A percentile compares a stretch with the other conserved stretches of the same genome.
These are phyloP conservation scores for Chlorodrepanis virens DNA, from an alignment of 2,113 vertebrate genomes.

Conservation along the genomic window DNA sequence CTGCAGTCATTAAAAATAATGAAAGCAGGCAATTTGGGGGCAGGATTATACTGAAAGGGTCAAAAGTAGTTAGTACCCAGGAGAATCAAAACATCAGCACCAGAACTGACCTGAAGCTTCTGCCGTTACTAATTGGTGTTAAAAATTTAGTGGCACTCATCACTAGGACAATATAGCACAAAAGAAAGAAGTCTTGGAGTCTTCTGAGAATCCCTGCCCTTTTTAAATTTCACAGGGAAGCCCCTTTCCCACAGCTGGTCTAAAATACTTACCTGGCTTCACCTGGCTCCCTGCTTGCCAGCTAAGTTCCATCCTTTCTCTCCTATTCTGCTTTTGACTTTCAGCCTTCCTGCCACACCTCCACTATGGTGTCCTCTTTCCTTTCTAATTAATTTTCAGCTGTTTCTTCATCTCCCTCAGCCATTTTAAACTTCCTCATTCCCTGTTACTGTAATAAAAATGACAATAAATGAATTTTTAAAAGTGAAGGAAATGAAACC, in stretches of 20 bases:
- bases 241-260: neutral
- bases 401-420: neutral
- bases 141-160: neutral
- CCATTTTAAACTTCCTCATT: neutral
- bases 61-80: neutral
- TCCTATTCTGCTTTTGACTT: neutral
- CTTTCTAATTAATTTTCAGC: neutral
- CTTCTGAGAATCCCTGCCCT: neutral
- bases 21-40: neutral
- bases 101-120: neutral
- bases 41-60: neutral
- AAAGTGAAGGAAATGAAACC: neutral
- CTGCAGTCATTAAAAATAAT: slow-evolving; percentile 17
- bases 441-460: neutral
- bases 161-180: neutral
- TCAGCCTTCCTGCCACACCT: neutral
- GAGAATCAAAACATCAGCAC: neutral
- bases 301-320: neutral
- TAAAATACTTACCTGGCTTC: neutral
- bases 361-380: neutral
- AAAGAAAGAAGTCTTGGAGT: neutral
- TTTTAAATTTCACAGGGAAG: neutral
- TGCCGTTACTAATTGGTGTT: neutral
- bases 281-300: neutral
- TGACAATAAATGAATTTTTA: neutral